Evolutionary conservation across 2,113 vertebrate species (phyloP).

Genomic region (Hypocryptadius cinnamomeus): DNA sequence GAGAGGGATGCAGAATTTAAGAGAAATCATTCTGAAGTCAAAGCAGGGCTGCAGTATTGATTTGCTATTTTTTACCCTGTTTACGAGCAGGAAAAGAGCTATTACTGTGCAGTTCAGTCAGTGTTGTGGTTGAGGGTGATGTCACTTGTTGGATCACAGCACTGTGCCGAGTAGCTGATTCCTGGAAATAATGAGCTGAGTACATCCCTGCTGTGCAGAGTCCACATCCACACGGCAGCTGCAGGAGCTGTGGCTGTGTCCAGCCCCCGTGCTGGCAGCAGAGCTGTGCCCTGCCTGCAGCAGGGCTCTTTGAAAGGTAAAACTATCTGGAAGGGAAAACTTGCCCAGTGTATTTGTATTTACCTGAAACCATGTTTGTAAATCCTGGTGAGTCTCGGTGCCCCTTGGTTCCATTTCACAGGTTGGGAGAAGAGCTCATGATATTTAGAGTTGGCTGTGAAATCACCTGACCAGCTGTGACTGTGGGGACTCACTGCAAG

Average conservation of each 20-base stretch:
- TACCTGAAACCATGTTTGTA: neutral
- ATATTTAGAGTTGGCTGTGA: neutral
- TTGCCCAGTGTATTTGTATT: neutral
- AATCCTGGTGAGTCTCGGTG: rapidly evolving
- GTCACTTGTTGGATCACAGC: neutral
- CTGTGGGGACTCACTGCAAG: neutral
- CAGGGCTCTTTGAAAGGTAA: neutral
- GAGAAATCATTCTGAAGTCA: neutral
- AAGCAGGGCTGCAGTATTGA: neutral
- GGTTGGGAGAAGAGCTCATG: neutral
- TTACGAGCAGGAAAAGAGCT: neutral
- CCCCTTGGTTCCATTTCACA: rapidly evolving
- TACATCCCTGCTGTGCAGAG: neutral
- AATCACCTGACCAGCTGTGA: neutral
- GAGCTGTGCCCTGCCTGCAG: neutral
- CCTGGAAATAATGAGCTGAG: neutral
- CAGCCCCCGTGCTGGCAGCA: rapidly evolving
- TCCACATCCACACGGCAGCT: neutral
- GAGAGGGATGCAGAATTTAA: neutral
- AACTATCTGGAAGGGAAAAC: neutral
- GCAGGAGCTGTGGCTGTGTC: neutral
- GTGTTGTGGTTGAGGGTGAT: neutral
- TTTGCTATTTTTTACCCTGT: neutral
- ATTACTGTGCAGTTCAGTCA: neutral
- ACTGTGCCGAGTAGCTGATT: neutral